Evolutionary conservation across 2,797 vertebrate genomes (phyloP).

Genomic region (Crocidura indochinensis): DNA sequence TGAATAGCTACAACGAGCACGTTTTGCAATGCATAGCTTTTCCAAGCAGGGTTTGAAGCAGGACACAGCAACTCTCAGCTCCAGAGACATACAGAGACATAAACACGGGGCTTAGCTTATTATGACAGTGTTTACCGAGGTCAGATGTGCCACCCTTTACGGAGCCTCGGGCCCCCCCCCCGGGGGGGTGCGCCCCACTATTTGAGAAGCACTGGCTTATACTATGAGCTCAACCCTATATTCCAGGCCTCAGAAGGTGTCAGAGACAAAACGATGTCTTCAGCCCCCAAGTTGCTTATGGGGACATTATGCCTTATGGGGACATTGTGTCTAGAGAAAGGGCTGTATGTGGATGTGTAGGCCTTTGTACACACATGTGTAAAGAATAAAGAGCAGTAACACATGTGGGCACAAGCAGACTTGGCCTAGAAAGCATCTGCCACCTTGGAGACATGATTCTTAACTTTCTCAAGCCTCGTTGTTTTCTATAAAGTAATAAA

Average conservation of each 20-base stretch:
- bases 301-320: not conserved
- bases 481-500: constrained; percentile 36
- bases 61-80: too few relatives aligned
- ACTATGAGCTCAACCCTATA: not conserved
- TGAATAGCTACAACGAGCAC: too few relatives aligned
- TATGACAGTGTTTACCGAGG: too few relatives aligned
- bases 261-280: not conserved
- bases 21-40: too few relatives aligned
- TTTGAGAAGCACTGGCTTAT: not conserved
- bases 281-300: not conserved
- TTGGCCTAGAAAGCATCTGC: constrained; percentile 16
- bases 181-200: too few relatives aligned
- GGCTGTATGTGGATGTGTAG: not conserved
- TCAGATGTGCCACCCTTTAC: too few relatives aligned
- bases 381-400: not conserved
- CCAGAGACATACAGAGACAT: too few relatives aligned
- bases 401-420: not conserved
- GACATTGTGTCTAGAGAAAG: not conserved
- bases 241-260: not conserved
- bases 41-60: too few relatives aligned
- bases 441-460: constrained; percentile 23
- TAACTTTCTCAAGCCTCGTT: not conserved
- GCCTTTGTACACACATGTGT: not conserved
- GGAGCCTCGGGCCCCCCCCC: too few relatives aligned
- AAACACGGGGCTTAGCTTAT: too few relatives aligned